These are phyloP conservation scores for Columba janthina DNA, from an alignment of 2,113 vertebrate genomes.

Conservation along the genomic window DNA sequence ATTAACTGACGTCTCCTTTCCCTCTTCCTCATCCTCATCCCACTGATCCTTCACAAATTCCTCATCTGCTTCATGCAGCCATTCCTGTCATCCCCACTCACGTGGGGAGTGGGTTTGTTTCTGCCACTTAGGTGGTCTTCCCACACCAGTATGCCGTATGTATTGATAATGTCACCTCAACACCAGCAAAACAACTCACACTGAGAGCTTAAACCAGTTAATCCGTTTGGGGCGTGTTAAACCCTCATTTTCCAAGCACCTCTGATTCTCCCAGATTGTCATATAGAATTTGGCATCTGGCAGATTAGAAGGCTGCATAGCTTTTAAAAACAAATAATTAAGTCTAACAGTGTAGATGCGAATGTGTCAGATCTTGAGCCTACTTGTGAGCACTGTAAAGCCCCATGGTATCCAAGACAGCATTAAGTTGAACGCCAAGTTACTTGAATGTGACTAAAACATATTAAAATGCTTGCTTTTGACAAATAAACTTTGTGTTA, in stretches of 20 bases:
- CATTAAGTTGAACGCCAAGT: background rate
- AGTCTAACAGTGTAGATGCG: background rate
- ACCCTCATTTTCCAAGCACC: background rate
- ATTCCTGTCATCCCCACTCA: fast-evolving
- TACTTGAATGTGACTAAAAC: background rate
- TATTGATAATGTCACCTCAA: background rate
- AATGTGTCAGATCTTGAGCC: background rate
- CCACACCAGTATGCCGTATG: fast-evolving
- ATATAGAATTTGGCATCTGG: background rate
- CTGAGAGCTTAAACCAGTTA: background rate
- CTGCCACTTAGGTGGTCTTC: background rate
- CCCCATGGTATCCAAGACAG: background rate
- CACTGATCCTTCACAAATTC: background rate
- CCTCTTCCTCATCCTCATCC: background rate
- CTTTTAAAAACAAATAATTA: conserved; percentile 1
- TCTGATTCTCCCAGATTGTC: background rate
- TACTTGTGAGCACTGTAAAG: background rate
- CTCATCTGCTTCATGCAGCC: fast-evolving
- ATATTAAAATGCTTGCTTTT: background rate
- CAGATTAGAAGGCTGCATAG: background rate
- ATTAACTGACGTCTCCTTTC: background rate
- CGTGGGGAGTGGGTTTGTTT: background rate
- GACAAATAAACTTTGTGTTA: background rate
- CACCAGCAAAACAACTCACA: background rate
- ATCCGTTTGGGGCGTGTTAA: background rate